Evolutionary conservation across 1,140 invertebrate genomes (phyloP).

Genomic region (Drosophila obscura): DNA sequence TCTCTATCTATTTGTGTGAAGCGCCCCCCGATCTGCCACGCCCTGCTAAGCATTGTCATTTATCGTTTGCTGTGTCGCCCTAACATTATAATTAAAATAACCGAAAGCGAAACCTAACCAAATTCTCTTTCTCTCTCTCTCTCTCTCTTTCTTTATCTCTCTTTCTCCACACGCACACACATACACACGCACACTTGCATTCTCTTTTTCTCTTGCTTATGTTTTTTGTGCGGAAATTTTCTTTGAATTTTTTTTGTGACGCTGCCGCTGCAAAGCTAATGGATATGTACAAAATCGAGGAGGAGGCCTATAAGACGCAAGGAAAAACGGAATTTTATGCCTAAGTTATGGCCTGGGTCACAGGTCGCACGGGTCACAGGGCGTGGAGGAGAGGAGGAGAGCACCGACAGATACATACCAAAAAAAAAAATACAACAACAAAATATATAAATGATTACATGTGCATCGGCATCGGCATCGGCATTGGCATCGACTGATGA

Average conservation of each 20-base stretch:
- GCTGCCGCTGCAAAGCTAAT: constrained; percentile 88
- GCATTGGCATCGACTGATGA: constrained; percentile 12
- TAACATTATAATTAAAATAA: constrained; percentile 13
- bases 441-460: constrained; percentile 8
- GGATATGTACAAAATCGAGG: constrained; percentile 97
- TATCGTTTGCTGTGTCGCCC: constrained; percentile 51
- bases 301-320: constrained; percentile 95
- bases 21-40: constrained; percentile 19
- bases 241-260: constrained; percentile 46
- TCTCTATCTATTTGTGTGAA: constrained; percentile 27
- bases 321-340: constrained; percentile 95
- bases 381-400: constrained; percentile 29
- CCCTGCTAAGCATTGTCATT: constrained; percentile 44
- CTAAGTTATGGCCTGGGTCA: constrained; percentile 84
- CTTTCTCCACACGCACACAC: constrained; percentile 11
- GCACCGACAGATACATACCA: constrained; percentile 35
- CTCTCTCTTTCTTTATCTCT: constrained; percentile 16
- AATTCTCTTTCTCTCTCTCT: constrained; percentile 30
- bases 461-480: constrained; percentile 11
- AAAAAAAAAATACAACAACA: constrained; percentile 15
- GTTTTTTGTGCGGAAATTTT: constrained; percentile 29
- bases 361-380: constrained; percentile 9
- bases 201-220: constrained; percentile 36
- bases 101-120: constrained; percentile 27
- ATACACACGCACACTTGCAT: constrained; percentile 8